Evolutionary conservation across 2,888 invertebrate species (phyloP), one percentile per base, ranked within the genome.

Genomic region (Eledone cirrhosa): DNA sequence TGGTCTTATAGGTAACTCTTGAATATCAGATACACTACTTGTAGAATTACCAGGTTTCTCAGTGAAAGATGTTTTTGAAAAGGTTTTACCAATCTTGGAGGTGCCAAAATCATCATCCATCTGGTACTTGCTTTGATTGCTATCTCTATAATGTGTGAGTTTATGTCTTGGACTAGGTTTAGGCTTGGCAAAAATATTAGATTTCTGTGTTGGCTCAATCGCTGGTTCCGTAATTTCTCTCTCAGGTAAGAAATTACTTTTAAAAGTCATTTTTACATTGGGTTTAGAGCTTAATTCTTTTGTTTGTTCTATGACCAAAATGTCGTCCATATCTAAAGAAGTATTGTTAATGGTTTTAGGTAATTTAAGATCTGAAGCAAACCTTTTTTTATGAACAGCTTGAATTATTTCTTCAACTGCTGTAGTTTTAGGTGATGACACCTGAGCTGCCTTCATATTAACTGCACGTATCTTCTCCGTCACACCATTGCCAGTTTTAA

Each of bases 191-290:
- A 41, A 41, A 33, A 2, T 19, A 13, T 19, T 19, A n/a, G 41
- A 11, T 41, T 72, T 72, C 14, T 33, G 31, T 2, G 22, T 41
- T 72, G 72, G 33, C 7, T 72, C 41, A 22, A 72, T n/a, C 31
- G 19, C 19, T 2, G 72, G 72, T 72, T 72, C 72, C 8, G 72
- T 31, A 41, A 2, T 2, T 19, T 33, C 72, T 22, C n/a, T 24
- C 1, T 8, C 27, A 2, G 72, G 33, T 41, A 13, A 33, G 41
- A 41, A 72, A 11, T 31, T 31, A 33, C 72, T 41, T 33, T 24
- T 72, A 13, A 72, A 69, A 41, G 72, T 72, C 72, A 72, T 72
- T 72, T 72, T 72, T 3, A 72, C 33, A 72, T 72, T 29, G 16
- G 72, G 72, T 72, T 72, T 33, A 19, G 72, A 22, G 41, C 31